Percentiles rank a stretch among this genome's conserved stretches.
Conservation (phyloP, 1,140 invertebrate species). For the Listronotus bonariensis region DNA sequence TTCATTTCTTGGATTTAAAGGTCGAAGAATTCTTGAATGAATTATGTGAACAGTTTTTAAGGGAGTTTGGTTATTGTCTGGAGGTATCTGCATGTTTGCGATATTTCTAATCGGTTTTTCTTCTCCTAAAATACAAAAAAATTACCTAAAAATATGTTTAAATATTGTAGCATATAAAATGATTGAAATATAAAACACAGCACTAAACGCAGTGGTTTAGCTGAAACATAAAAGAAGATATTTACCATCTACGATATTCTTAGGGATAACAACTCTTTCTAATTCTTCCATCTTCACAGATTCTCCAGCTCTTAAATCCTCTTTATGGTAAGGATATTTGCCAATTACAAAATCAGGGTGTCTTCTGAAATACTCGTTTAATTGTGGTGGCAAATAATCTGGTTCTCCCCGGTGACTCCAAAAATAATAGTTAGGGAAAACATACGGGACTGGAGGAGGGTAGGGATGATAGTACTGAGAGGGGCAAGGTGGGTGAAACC, state of each 20-base stretch:
- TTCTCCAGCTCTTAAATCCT: conserved; percentile 16
- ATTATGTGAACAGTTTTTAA: neutral
- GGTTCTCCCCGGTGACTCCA: neutral
- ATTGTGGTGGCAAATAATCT: conserved; percentile 12
- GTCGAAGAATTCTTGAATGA: neutral
- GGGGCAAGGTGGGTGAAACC: neutral
- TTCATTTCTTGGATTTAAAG: neutral
- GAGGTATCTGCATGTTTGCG: too few relatives aligned
- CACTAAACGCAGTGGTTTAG: too few relatives aligned
- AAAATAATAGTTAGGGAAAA: conserved; percentile 32
- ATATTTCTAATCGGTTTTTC: too few relatives aligned
- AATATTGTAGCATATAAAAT: too few relatives aligned
- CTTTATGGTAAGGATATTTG: neutral
- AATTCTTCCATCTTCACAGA: neutral
- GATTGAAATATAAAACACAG: too few relatives aligned
- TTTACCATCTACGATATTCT: neutral
- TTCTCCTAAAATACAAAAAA: too few relatives aligned
- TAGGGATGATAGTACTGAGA: conserved; percentile 31
- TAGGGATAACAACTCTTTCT: neutral
- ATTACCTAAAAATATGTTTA: too few relatives aligned
- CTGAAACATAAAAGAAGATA: neutral
- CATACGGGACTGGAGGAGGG: conserved; percentile 27
- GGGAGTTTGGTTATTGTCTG: neutral
- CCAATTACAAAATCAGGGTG: conserved; percentile 21
- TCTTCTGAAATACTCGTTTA: conserved; percentile 23